Percentiles rank a stretch among this genome's conserved stretches.
Conservation (phyloP, 1,140 invertebrate species). For the Teleopsis dalmanni region DNA sequence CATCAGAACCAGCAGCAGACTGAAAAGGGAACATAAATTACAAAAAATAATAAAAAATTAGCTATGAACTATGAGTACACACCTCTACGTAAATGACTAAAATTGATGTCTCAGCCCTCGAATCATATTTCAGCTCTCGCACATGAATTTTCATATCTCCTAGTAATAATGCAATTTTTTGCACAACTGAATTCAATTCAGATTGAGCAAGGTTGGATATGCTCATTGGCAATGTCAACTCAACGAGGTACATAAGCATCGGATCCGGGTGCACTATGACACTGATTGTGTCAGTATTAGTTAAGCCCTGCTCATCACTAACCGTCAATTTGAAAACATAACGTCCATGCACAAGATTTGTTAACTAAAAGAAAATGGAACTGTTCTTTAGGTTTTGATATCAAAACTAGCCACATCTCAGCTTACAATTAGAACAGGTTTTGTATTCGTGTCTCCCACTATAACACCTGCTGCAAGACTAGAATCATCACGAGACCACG, state of each 20-base stretch:
- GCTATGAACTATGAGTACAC: background rate
- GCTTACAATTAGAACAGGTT: slow-evolving; percentile 67
- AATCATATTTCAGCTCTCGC: slow-evolving; percentile 54
- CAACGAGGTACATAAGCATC: slow-evolving; percentile 65
- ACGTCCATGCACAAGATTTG: slow-evolving; percentile 74
- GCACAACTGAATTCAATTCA: slow-evolving; percentile 48
- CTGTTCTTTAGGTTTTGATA: background rate
- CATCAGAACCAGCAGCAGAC: slow-evolving; percentile 26
- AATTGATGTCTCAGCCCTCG: slow-evolving; percentile 52
- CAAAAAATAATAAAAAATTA: background rate
- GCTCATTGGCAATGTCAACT: slow-evolving; percentile 68
- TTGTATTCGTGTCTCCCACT: slow-evolving; percentile 63
- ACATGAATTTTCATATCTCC: slow-evolving; percentile 61
- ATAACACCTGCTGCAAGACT: slow-evolving; percentile 79
- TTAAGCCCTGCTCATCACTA: slow-evolving; percentile 79
- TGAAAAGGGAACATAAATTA: background rate
- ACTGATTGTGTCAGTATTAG: slow-evolving; percentile 70
- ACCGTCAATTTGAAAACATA: slow-evolving; percentile 86
- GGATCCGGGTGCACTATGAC: slow-evolving; percentile 79
- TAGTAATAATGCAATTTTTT: slow-evolving; percentile 52
- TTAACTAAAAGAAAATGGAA: slow-evolving; percentile 51
- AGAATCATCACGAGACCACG: slow-evolving; percentile 71
- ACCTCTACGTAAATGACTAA: slow-evolving; percentile 55
- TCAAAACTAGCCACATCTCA: background rate
- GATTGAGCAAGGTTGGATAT: slow-evolving; percentile 48